Conservation (phyloP, 2,113 vertebrate species). For the Dicaeum eximium region DNA sequence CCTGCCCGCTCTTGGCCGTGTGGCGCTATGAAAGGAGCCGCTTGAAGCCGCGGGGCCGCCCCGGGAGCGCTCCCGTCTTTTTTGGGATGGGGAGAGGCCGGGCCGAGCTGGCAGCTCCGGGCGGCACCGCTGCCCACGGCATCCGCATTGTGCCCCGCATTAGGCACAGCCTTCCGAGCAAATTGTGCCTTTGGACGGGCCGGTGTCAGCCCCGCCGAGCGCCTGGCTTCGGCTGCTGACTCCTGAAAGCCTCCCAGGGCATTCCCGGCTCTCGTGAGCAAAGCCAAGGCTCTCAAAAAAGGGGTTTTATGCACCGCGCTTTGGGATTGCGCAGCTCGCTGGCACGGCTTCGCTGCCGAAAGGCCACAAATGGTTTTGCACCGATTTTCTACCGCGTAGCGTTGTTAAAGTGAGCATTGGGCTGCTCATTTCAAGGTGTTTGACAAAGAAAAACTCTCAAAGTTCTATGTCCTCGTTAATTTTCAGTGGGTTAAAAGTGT, state of each 20-base stretch:
- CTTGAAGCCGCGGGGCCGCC: constrained; percentile 66
- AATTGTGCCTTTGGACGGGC: constrained; percentile 78
- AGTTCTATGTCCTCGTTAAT: background rate
- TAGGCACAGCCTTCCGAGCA: constrained; percentile 73
- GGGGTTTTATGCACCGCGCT: background rate
- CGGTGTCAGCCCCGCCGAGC: constrained; percentile 35
- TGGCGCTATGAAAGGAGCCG: constrained; percentile 73
- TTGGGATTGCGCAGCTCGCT: constrained; percentile 14
- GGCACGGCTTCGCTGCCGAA: background rate
- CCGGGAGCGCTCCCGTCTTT: constrained; percentile 63
- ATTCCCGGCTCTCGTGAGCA: background rate
- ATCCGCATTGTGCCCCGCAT: constrained; percentile 70
- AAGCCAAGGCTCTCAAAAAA: constrained; percentile 17
- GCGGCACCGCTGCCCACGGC: constrained; percentile 64
- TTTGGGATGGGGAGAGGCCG: constrained; percentile 54
- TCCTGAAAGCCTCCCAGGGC: constrained; percentile 14
- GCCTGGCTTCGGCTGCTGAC: constrained; percentile 46
- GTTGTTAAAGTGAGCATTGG: background rate
- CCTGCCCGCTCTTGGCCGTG: constrained; percentile 82
- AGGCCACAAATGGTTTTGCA: background rate
- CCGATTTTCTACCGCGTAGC: background rate
- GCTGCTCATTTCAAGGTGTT: background rate
- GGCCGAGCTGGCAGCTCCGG: constrained; percentile 64
- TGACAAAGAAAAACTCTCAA: background rate
- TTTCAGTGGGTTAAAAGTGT: background rate